phyloP scores from a whole-genome alignment of 2,113 vertebrate genomes.

The Neotoma lepida region DNA sequence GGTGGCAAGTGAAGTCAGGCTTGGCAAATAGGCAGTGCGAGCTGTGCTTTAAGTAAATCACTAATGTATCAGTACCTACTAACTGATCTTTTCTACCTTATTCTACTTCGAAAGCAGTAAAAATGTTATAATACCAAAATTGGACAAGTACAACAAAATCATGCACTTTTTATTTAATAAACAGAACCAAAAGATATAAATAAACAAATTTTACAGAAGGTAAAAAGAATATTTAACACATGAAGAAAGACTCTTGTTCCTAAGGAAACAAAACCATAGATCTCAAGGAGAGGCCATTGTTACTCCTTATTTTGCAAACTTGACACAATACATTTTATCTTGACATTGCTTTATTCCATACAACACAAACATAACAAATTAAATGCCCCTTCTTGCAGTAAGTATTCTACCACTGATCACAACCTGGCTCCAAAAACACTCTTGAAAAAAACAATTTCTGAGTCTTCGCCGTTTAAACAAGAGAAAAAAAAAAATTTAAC shows the following conservation, averaged over 20 bases:
- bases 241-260: background rate
- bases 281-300: background rate
- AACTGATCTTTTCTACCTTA: background rate
- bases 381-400: background rate
- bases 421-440: background rate
- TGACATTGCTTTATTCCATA: conserved; percentile 16
- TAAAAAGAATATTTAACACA: background rate
- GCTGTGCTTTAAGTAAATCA: background rate
- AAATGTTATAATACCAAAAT: conserved; percentile 49
- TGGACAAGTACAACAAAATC: conserved; percentile 37
- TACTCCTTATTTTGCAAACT: conserved; percentile 5
- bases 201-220: conserved; percentile 72
- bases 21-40: background rate
- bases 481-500: background rate
- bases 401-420: background rate
- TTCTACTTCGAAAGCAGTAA: conserved; percentile 58
- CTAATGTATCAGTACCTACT: background rate
- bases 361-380: conserved; percentile 12
- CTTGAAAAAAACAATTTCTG: background rate
- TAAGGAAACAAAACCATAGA: background rate
- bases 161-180: conserved; percentile 67
- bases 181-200: conserved; percentile 71
- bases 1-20: background rate
- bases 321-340: background rate
- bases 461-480: conserved; percentile 37